phyloP scores from a whole-genome alignment of 2,113 vertebrate species.

The Scytalopus superciliaris region DNA sequence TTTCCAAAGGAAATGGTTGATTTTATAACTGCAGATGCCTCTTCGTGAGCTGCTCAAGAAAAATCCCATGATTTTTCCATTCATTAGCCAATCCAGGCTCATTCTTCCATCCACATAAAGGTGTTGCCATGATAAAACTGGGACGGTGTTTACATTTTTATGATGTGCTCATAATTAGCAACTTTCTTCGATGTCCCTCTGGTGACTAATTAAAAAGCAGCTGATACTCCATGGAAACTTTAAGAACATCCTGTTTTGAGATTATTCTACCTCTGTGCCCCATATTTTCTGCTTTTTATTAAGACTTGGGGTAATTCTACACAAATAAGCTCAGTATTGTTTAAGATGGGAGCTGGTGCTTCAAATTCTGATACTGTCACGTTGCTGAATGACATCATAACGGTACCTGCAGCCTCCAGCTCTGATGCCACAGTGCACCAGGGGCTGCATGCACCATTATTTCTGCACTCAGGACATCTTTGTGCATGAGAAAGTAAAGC shows the following conservation, averaged over 20 bases:
- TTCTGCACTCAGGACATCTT: neutral
- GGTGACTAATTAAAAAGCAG: slow-evolving; percentile 10
- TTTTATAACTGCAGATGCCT: slow-evolving; percentile 53
- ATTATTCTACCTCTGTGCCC: neutral
- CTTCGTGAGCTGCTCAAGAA: slow-evolving; percentile 27
- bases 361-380: fast-evolving
- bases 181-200: neutral
- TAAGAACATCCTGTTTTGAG: slow-evolving; percentile 6
- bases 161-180: neutral
- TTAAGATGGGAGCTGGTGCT: neutral
- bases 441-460: neutral
- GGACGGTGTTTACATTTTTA: neutral
- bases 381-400: neutral
- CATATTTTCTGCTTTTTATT: neutral
- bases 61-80: slow-evolving; percentile 50
- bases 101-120: neutral
- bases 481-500: fast-evolving
- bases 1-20: slow-evolving; percentile 57
- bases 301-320: neutral
- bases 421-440: neutral
- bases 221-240: neutral
- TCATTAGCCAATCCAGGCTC: neutral
- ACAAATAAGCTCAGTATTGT: neutral
- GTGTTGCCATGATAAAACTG: neutral
- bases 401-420: neutral